These are phyloP conservation scores for Apodemus agrarius DNA, from an alignment of 2,797 vertebrate genomes.

Conservation along the genomic window DNA sequence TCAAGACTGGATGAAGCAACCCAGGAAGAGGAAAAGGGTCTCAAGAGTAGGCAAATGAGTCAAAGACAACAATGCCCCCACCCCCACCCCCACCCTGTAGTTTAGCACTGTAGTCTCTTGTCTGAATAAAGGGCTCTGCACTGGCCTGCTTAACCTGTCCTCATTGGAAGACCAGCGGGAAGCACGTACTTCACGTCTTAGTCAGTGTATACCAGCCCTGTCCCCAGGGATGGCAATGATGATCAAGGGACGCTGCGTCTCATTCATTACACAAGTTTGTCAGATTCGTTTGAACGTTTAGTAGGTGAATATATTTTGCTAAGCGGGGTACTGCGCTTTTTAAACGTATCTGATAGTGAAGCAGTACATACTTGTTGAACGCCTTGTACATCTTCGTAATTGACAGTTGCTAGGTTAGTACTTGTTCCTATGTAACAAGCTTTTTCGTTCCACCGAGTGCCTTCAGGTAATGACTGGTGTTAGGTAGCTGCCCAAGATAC, in stretches of 20 bases:
- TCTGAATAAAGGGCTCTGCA: neutral
- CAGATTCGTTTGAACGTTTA: constrained; percentile 1
- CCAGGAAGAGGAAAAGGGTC: neutral
- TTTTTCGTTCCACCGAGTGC: neutral
- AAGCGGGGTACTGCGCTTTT: neutral
- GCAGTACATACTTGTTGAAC: neutral
- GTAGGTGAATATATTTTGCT: neutral
- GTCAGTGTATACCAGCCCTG: neutral
- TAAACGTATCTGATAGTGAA: neutral
- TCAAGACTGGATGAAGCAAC: neutral
- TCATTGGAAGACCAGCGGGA: neutral
- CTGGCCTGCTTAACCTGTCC: neutral
- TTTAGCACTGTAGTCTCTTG: neutral
- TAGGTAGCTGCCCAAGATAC: neutral
- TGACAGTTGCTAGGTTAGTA: neutral
- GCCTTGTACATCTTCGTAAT: neutral
- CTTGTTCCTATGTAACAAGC: neutral
- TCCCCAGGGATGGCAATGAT: neutral
- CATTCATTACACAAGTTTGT: neutral
- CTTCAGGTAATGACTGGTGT: neutral
- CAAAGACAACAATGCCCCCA: neutral
- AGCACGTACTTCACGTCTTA: neutral
- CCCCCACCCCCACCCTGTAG: no score
- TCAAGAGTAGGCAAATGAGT: neutral
- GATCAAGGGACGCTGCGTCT: neutral